Evolutionary conservation across 1,140 invertebrate species (phyloP).

Genomic region (Drosophila hydei): DNA sequence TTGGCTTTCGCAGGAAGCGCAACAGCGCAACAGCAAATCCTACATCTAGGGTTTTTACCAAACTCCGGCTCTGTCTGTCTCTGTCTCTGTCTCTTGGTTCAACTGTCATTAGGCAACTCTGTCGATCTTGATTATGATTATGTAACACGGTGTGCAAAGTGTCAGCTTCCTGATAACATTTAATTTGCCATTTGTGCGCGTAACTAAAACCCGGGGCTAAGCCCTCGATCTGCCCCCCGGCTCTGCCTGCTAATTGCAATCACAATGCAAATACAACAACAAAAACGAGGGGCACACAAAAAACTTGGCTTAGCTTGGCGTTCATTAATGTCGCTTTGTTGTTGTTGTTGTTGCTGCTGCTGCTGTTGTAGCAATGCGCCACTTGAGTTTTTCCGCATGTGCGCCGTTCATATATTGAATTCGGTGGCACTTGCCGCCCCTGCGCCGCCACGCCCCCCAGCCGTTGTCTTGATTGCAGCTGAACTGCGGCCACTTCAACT

Average conservation of each 20-base stretch:
- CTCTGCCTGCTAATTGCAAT: conserved; percentile 65
- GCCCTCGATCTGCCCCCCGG: conserved; percentile 11
- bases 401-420: conserved; percentile 77
- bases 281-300: conserved; percentile 8
- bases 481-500: conserved; percentile 27
- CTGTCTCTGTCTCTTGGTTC: neutral
- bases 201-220: neutral
- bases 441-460: neutral
- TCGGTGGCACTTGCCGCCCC: conserved; percentile 70
- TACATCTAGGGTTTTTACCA: neutral
- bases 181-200: conserved; percentile 67
- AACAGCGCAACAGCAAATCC: conserved; percentile 41
- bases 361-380: conserved; percentile 63
- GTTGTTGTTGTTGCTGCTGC: conserved; percentile 36
- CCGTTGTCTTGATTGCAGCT: conserved; percentile 66
- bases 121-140: conserved; percentile 61
- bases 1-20: conserved; percentile 52
- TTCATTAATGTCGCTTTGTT: conserved; percentile 67
- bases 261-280: conserved; percentile 34
- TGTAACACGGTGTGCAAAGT: conserved; percentile 57
- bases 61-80: conserved; percentile 10
- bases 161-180: conserved; percentile 75
- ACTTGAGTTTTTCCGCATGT: conserved; percentile 77
- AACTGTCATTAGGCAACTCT: conserved; percentile 22
- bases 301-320: conserved; percentile 40